Base-by-base conservation (phyloP, 2,797 vertebrate genomes). In the Clarias platycephalus region DNA sequence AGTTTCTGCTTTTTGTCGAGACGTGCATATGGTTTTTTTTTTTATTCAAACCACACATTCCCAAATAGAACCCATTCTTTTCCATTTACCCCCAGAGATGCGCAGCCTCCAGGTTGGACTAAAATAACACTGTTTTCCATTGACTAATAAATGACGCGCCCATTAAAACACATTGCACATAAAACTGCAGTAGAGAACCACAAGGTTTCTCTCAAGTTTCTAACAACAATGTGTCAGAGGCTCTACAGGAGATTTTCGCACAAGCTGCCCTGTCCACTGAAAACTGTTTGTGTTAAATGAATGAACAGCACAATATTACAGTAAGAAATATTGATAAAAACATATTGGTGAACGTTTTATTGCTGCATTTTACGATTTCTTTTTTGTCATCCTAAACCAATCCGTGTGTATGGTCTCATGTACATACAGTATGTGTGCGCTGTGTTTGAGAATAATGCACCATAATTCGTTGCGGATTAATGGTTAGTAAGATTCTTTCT, bases 401-500 rank as follows among this genome's bases (percentile, higher is more conserved):
- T 62, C 0, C 3, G 8, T 67, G 49, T 60, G 58, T 6, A 22
- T 57, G 68, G 26, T 34, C 28, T 58, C 26, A 22, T 20, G 10
- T 31, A 10, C 40, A 44, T 44, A 34, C 40, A 44, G 40, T 44
- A 53, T 64, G n/a, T 57, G 10, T 40, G 26, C 0, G 24, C 72
- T 34, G 44, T 81, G 83, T 60, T 44, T 64, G n/a, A 2, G 16
- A 28, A 3, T 49, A 63, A 40, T 63, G 31, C 31, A n/a, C 57
- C 10, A 22, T 62, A 26, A 37, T 20, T 15, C 2, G 3, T 60
- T 20, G 22, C 2, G 49, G 3, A 53, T 3, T 31, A 1, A 26
- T 79, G 10, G 12, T 79, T 80, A 44, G 66, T 86, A 16, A 67
- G 2, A 80, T 83, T 12, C 67, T 10, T 8, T 49, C 53, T 82